Evolutionary conservation across 2,888 invertebrate genomes (phyloP).

Genomic region (Ophion ventricosus): DNA sequence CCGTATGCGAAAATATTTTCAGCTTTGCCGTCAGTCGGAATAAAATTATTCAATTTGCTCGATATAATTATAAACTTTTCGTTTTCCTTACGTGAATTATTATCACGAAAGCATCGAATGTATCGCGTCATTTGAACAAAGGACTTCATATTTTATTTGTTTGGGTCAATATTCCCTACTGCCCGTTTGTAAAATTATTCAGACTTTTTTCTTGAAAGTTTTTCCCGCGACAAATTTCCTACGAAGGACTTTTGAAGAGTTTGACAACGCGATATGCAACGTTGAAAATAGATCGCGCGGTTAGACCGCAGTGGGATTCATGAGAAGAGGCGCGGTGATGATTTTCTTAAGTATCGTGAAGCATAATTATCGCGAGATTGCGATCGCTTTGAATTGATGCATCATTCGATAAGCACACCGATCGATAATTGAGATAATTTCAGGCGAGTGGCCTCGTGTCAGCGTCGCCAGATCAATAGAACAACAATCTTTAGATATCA

Average conservation of each 20-base stretch:
- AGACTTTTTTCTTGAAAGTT: neutral
- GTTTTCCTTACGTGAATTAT: too few species aligned
- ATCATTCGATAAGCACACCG: conserved; percentile 47
- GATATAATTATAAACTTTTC: too few species aligned
- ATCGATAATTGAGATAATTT: conserved; percentile 51
- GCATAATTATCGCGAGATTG: conserved; percentile 2
- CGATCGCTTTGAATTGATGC: conserved; percentile 23
- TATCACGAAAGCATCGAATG: too few species aligned
- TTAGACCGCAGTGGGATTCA: conserved; percentile 7
- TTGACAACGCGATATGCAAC: conserved; percentile 8
- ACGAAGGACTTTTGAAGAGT: conserved; percentile 2
- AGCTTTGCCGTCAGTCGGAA: too few species aligned
- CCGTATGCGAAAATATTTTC: too few species aligned
- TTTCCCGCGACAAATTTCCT: neutral
- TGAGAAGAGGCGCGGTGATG: conserved; percentile 4
- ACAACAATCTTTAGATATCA: neutral
- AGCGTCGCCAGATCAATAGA: conserved; percentile 5
- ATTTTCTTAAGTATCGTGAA: conserved; percentile 30
- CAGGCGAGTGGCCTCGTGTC: conserved; percentile 39
- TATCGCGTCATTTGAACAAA: too few species aligned
- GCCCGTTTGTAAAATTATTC: neutral
- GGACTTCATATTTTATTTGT: too few species aligned
- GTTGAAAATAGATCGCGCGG: conserved; percentile 37
- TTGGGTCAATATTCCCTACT: neutral
- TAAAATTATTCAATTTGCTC: too few species aligned